Evolutionary conservation across 1,140 invertebrate species (phyloP), one percentile per base, ranked within the genome.

Genomic region (Lepidostoma basale): DNA sequence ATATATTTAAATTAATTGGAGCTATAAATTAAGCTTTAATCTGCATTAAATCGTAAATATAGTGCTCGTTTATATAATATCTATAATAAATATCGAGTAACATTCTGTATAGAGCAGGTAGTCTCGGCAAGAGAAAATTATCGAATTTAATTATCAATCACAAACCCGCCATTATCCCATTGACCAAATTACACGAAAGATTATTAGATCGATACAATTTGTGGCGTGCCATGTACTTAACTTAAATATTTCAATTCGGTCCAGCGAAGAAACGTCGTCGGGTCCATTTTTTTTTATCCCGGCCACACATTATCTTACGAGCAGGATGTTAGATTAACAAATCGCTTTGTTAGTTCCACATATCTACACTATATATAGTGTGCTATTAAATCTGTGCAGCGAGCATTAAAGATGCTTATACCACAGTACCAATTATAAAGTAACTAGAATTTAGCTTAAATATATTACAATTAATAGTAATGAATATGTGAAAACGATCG

Each of bases 241-340:
- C 33, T 56, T n/a, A n/a, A 26, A 33, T 45, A 52, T 3, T 44
- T 44, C 23, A 60, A 44, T 44, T 60, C 56, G 23, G 14, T 60
- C 42, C 18, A 40, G 9, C 20, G 39, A 40, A 60, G 56, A 60
- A 60, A 60, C 36, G 36, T 22, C 16, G 42, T 40, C 9, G 36
- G 56, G n/a, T 42, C 12, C 20, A 40, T 23, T 60, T 42, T 59
- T 59, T 58, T 59, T 60, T 40, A 26, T 3, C 6, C 26, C 36
- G 14, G 30, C 16, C 16, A 22, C 25, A 60, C 42, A n/a, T 45
- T 60, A 60, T 60, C 56, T 60, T 42, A 40, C 36, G 16, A 25
- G 56, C 56, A 60, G 56, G 56, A 60, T 60, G 56, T 60, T 25
- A 60, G 56, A 60, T 60, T 40, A 60, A 40, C 23, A 22, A 42